Conservation (phyloP, 2,113 vertebrate species). For the Myrmecobius fasciatus region DNA sequence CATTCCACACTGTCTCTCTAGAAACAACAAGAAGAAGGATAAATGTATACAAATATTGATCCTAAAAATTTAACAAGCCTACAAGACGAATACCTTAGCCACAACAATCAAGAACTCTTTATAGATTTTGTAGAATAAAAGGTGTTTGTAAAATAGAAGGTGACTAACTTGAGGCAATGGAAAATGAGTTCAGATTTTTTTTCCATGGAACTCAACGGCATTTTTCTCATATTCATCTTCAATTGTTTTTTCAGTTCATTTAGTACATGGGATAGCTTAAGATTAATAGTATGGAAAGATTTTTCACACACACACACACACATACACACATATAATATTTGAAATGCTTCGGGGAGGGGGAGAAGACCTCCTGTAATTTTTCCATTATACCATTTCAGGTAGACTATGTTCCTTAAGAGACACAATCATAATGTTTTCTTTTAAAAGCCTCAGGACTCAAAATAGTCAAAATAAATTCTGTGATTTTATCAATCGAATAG, state of each 20-base stretch:
- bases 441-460: neutral
- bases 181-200: neutral
- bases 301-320: no score
- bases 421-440: neutral
- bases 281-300: neutral
- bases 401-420: neutral
- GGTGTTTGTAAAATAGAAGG: neutral
- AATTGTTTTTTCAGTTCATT: neutral
- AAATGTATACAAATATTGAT: neutral
- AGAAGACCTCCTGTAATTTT: neutral
- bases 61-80: neutral
- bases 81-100: neutral
- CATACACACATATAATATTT: neutral
- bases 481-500: neutral
- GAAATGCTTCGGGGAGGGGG: neutral
- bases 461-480: neutral
- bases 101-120: neutral
- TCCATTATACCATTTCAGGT: neutral
- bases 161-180: neutral
- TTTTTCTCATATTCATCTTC: neutral
- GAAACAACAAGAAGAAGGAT: neutral
- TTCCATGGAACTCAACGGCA: neutral
- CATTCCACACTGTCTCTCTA: neutral
- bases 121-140: neutral
- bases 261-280: neutral